Percentiles rank a stretch among this genome's conserved stretches.
Conservation (phyloP, 2,797 vertebrate species). For the Danio jaintianensis region DNA sequence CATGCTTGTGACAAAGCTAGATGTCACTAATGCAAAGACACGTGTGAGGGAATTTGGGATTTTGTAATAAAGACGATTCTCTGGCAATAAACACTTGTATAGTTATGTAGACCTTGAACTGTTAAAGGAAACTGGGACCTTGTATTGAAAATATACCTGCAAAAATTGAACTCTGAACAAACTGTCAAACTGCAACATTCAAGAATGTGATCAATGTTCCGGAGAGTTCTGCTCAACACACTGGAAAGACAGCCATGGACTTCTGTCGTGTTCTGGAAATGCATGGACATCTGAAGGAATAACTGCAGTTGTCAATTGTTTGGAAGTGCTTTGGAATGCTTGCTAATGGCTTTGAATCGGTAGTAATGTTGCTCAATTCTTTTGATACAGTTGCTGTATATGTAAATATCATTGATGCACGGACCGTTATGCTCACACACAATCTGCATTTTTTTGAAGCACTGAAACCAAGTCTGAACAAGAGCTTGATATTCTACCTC, state of each 20-base stretch:
- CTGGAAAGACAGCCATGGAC: constrained; percentile 17
- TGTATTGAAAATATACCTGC: constrained; percentile 1
- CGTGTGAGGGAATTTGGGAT: not conserved
- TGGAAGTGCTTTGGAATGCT: constrained; percentile 28
- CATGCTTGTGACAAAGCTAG: constrained; percentile 34
- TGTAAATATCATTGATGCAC: constrained; percentile 60
- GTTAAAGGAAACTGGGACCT: not conserved
- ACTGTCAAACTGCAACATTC: not conserved
- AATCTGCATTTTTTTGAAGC: constrained; percentile 60
- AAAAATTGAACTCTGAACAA: not conserved
- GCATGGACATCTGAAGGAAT: constrained; percentile 4
- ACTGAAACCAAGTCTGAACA: constrained; percentile 69
- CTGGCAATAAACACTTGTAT: constrained; percentile 72
- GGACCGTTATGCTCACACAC: constrained; percentile 47
- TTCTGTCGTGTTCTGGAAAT: constrained; percentile 26
- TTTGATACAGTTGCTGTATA: constrained; percentile 62
- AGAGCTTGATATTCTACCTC: constrained; percentile 76
- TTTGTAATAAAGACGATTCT: constrained; percentile 61
- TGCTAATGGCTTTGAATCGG: constrained; percentile 12
- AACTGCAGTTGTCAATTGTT: not conserved
- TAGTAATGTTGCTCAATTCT: constrained; percentile 55
- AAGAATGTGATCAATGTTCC: not conserved
- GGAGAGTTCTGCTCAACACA: not conserved
- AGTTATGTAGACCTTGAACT: constrained; percentile 21
- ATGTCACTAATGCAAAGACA: constrained; percentile 38